Evolutionary conservation across 2,797 vertebrate species (phyloP), one percentile per base, ranked within the genome.

Genomic region (Betta splendens): DNA sequence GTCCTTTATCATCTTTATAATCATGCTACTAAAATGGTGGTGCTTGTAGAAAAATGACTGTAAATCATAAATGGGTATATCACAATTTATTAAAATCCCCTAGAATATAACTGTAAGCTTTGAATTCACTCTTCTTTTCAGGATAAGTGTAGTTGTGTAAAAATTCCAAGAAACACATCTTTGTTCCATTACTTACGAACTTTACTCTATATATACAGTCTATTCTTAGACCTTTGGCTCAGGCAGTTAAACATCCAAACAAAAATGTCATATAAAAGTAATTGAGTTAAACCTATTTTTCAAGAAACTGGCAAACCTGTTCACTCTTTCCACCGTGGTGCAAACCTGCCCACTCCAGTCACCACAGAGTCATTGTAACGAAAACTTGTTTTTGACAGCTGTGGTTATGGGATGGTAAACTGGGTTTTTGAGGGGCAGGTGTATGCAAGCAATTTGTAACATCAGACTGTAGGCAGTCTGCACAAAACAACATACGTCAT

Each of bases 401-500:
- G 46, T 3, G 39, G 35, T 49, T 7, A 0, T 5, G 9, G 58
- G 54, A 54, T 0, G 2, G 26, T 52, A 11, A 52, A 67, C 60
- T 21, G 21, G 18, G 32, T 60, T 56, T 70, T 4, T 52, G 38
- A 49, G 22, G 51, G 66, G 59, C 69, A 57, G 71, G 70, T 79
- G 57, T 48, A 76, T 67, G 51, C 5, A 9, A 60, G 60, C 2
- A 0, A 54, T 63, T 47, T 44, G 18, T 76, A 67, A 44, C 5
- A 33, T 44, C 48, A 60, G 50, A 53, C 23, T 26, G 46, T 72
- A 51, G 36, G 25, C 43, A 59, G 33, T 18, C 40, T 15, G 45
- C 42, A 72, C 62, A 57, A 71, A 80, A 80, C 57, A 66, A 50
- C 58, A 60, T 36, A 40, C 46, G 32, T 70, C 59, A 69, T 21